Base-by-base conservation (phyloP, 2,113 vertebrate genomes). In the Nestor notabilis region DNA sequence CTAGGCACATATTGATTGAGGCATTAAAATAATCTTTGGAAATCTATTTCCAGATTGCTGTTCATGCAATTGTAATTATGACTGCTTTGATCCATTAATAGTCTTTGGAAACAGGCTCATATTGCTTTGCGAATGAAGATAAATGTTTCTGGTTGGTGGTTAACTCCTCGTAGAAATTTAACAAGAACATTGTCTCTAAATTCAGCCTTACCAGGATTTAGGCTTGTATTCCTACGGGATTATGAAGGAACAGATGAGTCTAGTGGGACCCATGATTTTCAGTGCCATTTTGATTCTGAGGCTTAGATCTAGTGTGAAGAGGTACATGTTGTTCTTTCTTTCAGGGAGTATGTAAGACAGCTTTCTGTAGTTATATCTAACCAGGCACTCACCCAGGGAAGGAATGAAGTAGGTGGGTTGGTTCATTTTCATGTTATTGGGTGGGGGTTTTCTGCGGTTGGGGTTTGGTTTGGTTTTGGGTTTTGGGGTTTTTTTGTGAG, bases 11-110 rank as follows among this genome's bases (percentile, higher is more conserved):
- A 74, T 88, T 83, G 84, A 69, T 83, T 65, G 44, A 85, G 28
- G 58, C 41, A 50, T 61, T 77, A 74, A 87, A 80, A 87, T 89
- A 2, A 72, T 86, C 28, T 63, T 61, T 80, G 28, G 66, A 90
- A 94, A 91, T 89, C 56, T 76, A 56, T 94, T 94, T 79, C 56
- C 50, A 90, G 70, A 76, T 83, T 94, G 75, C 75, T 85, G 11
- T 89, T 83, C 13, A 0, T 66, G 70, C 65, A 83, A 27, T 53
- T 88, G 75, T 55, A 90, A 70, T 92, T 90, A 85, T 49, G 12
- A 55, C 33, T 81, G 15, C 80, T 82, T 19, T 90, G 84, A 85
- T 91, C 83, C 65, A 63, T 79, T 91, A 94, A 76, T 78, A 80
- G 16, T 28, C 44, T 85, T 90, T 85, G 46, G 63, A 88, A 88